Evolutionary conservation across 2,888 invertebrate species (phyloP).

Genomic region (Andrena haemorrhoa): DNA sequence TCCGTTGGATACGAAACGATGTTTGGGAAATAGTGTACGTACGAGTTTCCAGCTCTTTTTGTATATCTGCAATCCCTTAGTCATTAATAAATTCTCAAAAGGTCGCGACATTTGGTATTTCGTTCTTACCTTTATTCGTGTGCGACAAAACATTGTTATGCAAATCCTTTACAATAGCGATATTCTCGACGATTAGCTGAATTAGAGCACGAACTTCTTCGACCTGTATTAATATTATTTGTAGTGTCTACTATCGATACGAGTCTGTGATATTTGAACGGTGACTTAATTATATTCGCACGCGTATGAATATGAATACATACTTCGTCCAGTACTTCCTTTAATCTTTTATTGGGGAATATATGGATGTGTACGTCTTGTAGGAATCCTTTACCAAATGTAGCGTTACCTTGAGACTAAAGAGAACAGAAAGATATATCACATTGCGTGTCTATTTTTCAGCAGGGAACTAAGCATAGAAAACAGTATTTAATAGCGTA

Average conservation of each 20-base stretch:
- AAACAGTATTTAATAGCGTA: constrained; percentile 22
- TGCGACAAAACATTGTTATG: constrained; percentile 85
- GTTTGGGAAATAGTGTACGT: constrained; percentile 86
- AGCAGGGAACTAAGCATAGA: not conserved
- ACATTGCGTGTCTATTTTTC: constrained; percentile 2
- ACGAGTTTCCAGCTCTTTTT: constrained; percentile 87
- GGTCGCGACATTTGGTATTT: constrained; percentile 35
- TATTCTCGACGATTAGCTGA: constrained; percentile 80
- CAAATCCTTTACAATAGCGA: constrained; percentile 81
- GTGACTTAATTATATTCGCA: constrained; percentile 40
- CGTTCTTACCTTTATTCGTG: constrained; percentile 80
- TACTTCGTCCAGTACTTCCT: constrained; percentile 81
- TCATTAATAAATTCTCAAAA: constrained; percentile 9
- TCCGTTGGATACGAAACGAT: constrained; percentile 86
- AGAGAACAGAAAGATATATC: constrained; percentile 18
- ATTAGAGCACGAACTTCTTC: constrained; percentile 82
- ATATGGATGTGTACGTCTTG: constrained; percentile 79
- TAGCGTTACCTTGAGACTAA: constrained; percentile 74
- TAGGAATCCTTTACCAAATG: constrained; percentile 77
- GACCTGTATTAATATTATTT: constrained; percentile 75
- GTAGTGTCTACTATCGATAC: constrained; percentile 44
- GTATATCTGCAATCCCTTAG: constrained; percentile 85
- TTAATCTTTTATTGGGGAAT: constrained; percentile 78
- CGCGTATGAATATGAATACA: constrained; percentile 61
- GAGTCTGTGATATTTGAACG: constrained; percentile 50